A percentile compares a stretch with the other conserved stretches of the same genome.
These are phyloP conservation scores for Nomada ruficornis DNA, from an alignment of 2,888 invertebrate genomes.

Conservation along the genomic window DNA sequence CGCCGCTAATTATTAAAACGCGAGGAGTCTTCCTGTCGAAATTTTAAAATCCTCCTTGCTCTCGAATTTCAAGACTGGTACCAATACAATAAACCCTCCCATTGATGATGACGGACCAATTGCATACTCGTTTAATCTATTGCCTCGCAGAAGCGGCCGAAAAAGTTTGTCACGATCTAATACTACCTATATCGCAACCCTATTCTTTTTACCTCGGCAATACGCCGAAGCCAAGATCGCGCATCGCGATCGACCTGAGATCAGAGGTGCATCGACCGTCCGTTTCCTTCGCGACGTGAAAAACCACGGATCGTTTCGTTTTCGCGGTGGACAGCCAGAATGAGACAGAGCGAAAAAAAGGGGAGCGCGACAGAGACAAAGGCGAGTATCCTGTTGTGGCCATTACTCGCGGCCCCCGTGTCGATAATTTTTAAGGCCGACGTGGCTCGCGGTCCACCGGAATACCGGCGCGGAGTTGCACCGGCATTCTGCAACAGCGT, in stretches of 20 bases:
- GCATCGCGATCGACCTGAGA: conserved; percentile 42
- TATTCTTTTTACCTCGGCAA: not conserved
- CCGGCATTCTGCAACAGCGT: conserved; percentile 55
- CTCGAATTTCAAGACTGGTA: too few relatives aligned
- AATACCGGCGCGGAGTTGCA: conserved; percentile 62
- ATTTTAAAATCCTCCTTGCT: too few relatives aligned
- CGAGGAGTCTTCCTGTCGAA: too few relatives aligned
- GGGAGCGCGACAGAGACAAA: conserved; percentile 19
- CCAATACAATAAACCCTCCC: too few relatives aligned
- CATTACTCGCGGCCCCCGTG: conserved; percentile 57
- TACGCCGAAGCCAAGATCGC: conserved; percentile 26
- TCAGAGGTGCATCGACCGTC: conserved; percentile 53
- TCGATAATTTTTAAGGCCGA: conserved; percentile 63
- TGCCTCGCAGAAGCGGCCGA: too few relatives aligned
- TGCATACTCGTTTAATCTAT: too few relatives aligned
- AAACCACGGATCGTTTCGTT: conserved; percentile 49
- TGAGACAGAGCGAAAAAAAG: conserved; percentile 19
- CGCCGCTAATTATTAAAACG: not conserved
- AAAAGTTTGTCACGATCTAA: too few relatives aligned
- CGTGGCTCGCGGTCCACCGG: conserved; percentile 50
- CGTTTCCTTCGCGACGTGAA: conserved; percentile 57
- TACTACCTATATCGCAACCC: too few relatives aligned
- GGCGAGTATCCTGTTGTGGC: conserved; percentile 29
- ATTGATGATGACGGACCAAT: too few relatives aligned
- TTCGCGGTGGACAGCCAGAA: conserved; percentile 27